Base-by-base conservation (phyloP, 2,888 invertebrate genomes). In the Drosophila meridionalis region DNA sequence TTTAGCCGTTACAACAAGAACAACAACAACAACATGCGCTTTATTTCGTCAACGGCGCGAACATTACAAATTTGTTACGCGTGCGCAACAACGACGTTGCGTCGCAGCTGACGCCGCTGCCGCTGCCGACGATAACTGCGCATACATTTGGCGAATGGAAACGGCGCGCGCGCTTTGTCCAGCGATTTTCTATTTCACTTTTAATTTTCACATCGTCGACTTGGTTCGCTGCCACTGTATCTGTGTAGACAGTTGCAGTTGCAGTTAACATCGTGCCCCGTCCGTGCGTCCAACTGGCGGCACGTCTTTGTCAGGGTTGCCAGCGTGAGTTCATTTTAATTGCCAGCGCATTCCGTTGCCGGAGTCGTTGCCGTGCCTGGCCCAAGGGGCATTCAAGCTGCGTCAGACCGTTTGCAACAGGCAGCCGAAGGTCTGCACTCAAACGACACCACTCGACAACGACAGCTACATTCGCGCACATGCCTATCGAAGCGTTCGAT, bases 261-360 rank as follows among this genome's bases (percentile, higher is more conserved):
- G 70, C 80, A 61, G 71, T 62, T 55, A n/a, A 28, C 36, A 38
- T 40, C 55, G 53, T 47, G 76, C 69, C 67, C 58, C 50, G 71
- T 71, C 62, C n/a, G 59, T 64, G 57, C 65, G 67, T 78, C 75
- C 71, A 63, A 40, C 45, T 63, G 80, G 74, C 80, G 80, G 77
- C 80, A 77, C 76, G 79, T 82, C 82, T 80, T 83, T 83, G 78
- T 84, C 83, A 84, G 84, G 84, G 84, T 84, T 84, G 84, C 82
- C 84, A 87, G 87, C 88, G 80, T 86, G 87, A 88, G 88, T 87
- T 87, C 86, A 86, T 86, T 87, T 87, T 88, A 87, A 87, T 87
- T 88, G 87, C 82, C 77, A 86, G 48, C 67, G 64, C 86, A 86
- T 86, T 86, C 85, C 86, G 69, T 56, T 56, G 71, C 50, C 45